phyloP scores from a whole-genome alignment of 2,113 vertebrate genomes.

The Notarius quadriscutis region DNA sequence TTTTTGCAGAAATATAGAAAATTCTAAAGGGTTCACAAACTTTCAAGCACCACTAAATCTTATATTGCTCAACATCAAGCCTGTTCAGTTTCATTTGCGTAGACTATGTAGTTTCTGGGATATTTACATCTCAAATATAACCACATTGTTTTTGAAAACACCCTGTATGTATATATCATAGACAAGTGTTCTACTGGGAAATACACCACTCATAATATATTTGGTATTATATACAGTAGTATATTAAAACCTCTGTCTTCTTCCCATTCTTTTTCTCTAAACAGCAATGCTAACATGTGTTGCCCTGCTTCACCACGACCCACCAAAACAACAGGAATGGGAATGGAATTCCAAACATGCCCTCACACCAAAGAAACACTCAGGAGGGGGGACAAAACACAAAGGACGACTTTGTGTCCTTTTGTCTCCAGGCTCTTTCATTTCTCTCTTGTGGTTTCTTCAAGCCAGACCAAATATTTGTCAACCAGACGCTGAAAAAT shows the following conservation, averaged over 20 bases:
- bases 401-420: slow-evolving; percentile 35
- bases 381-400: slow-evolving; percentile 31
- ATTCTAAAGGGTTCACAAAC: no score
- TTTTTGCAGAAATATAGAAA: no score
- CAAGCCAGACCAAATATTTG: slow-evolving; percentile 55
- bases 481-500: slow-evolving; percentile 40
- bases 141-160: no score
- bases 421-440: not conserved
- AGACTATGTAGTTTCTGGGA: no score
- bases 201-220: no score
- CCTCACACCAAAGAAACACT: slow-evolving; percentile 37
- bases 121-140: no score
- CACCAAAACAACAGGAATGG: slow-evolving; percentile 48
- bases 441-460: slow-evolving; percentile 19
- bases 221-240: not conserved
- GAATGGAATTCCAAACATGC: slow-evolving; percentile 56
- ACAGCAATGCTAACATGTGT: slow-evolving; percentile 44
- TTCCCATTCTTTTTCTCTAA: slow-evolving; percentile 30
- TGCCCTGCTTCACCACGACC: slow-evolving; percentile 31
- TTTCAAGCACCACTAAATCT: no score
- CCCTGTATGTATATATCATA: no score
- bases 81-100: no score
- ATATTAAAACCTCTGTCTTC: slow-evolving; percentile 9
- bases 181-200: no score
- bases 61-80: no score